Evolutionary conservation across 2,888 invertebrate genomes (phyloP).

Genomic region (Aleiodes leptofemur): DNA sequence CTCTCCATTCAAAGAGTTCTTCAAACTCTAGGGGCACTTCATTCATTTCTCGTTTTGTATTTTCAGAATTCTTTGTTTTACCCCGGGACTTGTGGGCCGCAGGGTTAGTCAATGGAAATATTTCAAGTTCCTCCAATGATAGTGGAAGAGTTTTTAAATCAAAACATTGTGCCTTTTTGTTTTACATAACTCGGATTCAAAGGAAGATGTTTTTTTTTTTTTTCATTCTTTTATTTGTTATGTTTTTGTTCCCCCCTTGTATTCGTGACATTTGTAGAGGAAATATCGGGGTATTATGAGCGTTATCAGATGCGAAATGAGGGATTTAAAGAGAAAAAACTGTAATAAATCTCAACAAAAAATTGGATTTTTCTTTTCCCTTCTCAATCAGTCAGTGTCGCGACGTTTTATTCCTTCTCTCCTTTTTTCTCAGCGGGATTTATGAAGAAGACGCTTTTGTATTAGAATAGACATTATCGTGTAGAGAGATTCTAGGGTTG

Average conservation of each 20-base stretch:
- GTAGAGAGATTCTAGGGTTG: too few species aligned
- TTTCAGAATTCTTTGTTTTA: conserved; percentile 33
- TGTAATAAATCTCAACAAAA: too few species aligned
- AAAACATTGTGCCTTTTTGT: conserved; percentile 27
- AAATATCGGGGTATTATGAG: too few species aligned
- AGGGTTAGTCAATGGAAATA: conserved; percentile 19
- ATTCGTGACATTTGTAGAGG: too few species aligned
- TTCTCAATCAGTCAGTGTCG: too few species aligned
- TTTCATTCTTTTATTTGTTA: not conserved
- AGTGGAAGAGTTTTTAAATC: conserved; percentile 25
- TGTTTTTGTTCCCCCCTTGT: not conserved
- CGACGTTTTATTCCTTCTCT: too few species aligned
- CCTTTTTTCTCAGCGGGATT: too few species aligned
- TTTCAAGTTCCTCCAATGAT: conserved; percentile 35
- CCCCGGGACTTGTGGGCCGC: conserved; percentile 39
- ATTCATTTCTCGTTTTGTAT: conserved; percentile 19
- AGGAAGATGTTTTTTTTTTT: not conserved
- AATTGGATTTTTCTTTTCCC: too few species aligned
- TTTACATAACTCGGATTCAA: not conserved
- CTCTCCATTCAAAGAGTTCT: conserved; percentile 43
- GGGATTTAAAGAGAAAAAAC: too few species aligned
- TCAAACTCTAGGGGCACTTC: conserved; percentile 8
- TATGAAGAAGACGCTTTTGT: too few species aligned
- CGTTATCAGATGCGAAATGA: too few species aligned
- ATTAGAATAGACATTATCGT: too few species aligned